Evolutionary conservation across 2,888 invertebrate genomes (phyloP).

Genomic region (Diogma glabrata): DNA sequence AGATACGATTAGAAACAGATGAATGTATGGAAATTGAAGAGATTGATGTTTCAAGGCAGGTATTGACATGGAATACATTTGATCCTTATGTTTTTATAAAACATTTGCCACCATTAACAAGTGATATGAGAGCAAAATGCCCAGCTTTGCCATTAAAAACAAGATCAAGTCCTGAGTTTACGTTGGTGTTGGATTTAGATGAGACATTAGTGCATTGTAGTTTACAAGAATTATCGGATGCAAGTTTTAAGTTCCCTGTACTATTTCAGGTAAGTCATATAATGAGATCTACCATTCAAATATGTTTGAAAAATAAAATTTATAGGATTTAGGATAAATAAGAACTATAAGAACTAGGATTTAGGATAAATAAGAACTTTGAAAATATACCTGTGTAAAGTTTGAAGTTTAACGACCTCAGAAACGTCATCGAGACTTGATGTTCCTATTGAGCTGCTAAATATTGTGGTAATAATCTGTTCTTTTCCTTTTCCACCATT

Average conservation of each 20-base stretch:
- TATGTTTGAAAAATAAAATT: background rate
- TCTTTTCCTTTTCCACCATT: no score
- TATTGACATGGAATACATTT: slow-evolving; percentile 59
- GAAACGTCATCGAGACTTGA: no score
- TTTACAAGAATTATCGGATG: slow-evolving; percentile 80
- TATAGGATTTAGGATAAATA: no score
- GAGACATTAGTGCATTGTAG: slow-evolving; percentile 95
- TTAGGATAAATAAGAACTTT: no score
- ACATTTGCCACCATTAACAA: slow-evolving; percentile 71
- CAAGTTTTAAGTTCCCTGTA: slow-evolving; percentile 88
- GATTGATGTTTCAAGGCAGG: slow-evolving; percentile 22
- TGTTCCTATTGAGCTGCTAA: no score
- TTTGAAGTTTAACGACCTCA: no score
- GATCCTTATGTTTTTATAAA: slow-evolving; percentile 88
- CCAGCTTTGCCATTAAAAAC: slow-evolving; percentile 80
- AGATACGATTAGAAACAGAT: slow-evolving; percentile 18
- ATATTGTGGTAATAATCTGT: no score
- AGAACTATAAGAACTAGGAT: no score
- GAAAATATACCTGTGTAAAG: no score
- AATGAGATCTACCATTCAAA: no score
- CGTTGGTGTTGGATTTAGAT: slow-evolving; percentile 65
- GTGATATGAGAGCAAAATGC: slow-evolving; percentile 56
- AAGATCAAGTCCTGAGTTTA: slow-evolving; percentile 84
- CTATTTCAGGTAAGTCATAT: slow-evolving; percentile 56
- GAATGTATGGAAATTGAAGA: slow-evolving; percentile 24